These are phyloP conservation scores for Sparidentex hasta DNA, from an alignment of 2,797 vertebrate species.

Conservation along the genomic window DNA sequence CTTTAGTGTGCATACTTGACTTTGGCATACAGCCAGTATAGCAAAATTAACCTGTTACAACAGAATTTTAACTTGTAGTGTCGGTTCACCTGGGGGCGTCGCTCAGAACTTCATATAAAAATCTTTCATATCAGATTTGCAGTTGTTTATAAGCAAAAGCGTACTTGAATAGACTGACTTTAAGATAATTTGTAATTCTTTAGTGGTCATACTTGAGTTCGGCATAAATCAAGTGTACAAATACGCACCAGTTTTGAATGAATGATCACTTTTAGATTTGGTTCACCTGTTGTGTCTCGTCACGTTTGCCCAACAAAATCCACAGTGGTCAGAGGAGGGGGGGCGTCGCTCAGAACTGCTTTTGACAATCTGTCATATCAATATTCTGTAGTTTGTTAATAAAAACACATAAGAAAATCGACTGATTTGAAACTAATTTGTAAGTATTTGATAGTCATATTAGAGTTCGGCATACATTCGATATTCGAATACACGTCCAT, in stretches of 20 bases:
- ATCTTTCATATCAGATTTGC: neutral
- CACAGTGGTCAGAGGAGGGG: too few relatives aligned
- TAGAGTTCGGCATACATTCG: neutral
- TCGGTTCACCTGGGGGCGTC: constrained; percentile 42
- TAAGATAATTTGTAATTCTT: rapidly evolving
- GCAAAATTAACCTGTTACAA: neutral
- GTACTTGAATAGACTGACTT: rapidly evolving
- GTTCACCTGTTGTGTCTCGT: constrained; percentile 58
- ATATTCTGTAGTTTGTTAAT: rapidly evolving
- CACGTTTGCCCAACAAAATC: neutral
- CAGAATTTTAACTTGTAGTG: neutral
- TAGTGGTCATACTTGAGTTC: neutral
- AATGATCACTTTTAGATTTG: neutral
- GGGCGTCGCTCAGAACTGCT: constrained; percentile 5
- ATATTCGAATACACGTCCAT: neutral
- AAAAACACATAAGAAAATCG: neutral
- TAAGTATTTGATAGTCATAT: neutral
- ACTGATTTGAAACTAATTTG: rapidly evolving
- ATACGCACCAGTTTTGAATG: neutral
- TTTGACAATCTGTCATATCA: neutral
- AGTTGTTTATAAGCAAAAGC: neutral
- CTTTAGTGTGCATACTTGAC: neutral
- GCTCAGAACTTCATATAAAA: neutral
- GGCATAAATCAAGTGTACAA: neutral
- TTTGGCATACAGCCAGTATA: neutral